A percentile compares a stretch with the other conserved stretches of the same genome.
These are phyloP conservation scores for Timema cristinae DNA, from an alignment of 2,888 invertebrate species.

Conservation along the genomic window DNA sequence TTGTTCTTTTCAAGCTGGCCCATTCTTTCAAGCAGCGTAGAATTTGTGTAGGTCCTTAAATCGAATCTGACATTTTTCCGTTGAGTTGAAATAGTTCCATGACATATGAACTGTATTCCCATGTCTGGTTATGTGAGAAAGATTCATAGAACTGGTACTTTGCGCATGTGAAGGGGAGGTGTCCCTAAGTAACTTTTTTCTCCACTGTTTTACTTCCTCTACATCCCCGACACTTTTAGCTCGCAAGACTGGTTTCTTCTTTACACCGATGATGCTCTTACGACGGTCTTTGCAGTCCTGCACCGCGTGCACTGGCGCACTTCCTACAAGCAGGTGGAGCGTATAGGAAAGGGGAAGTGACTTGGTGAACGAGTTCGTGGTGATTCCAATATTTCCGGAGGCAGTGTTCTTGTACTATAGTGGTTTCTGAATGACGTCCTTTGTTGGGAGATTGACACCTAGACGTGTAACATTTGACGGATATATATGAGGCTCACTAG, in stretches of 20 bases:
- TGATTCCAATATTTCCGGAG: background rate
- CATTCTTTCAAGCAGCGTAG: no score
- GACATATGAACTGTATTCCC: slow-evolving; percentile 67
- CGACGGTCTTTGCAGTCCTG: slow-evolving; percentile 44
- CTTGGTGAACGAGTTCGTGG: slow-evolving; percentile 35
- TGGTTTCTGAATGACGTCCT: slow-evolving; percentile 13
- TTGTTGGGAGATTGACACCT: background rate
- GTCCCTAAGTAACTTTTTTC: slow-evolving; percentile 12
- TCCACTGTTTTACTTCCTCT: slow-evolving; percentile 39
- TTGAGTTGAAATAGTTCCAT: slow-evolving; percentile 51
- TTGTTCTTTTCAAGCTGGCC: slow-evolving; percentile 76
- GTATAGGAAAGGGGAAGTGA: slow-evolving; percentile 32
- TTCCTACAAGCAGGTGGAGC: slow-evolving; percentile 65
- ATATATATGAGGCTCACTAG: slow-evolving; percentile 57
- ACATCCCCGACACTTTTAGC: slow-evolving; percentile 65
- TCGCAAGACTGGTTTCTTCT: slow-evolving; percentile 49
- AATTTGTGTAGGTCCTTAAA: slow-evolving; percentile 83
- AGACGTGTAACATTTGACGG: background rate
- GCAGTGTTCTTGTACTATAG: background rate
- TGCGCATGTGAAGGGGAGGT: slow-evolving; percentile 40
- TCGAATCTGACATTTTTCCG: slow-evolving; percentile 50
- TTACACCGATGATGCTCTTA: slow-evolving; percentile 42
- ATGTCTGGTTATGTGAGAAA: slow-evolving; percentile 43
- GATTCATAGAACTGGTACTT: slow-evolving; percentile 49
- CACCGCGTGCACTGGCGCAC: slow-evolving; percentile 43